A percentile compares a stretch with the other conserved stretches of the same genome.
These are phyloP conservation scores for Microhierax caerulescens DNA, from an alignment of 2,797 vertebrate species.

Conservation along the genomic window DNA sequence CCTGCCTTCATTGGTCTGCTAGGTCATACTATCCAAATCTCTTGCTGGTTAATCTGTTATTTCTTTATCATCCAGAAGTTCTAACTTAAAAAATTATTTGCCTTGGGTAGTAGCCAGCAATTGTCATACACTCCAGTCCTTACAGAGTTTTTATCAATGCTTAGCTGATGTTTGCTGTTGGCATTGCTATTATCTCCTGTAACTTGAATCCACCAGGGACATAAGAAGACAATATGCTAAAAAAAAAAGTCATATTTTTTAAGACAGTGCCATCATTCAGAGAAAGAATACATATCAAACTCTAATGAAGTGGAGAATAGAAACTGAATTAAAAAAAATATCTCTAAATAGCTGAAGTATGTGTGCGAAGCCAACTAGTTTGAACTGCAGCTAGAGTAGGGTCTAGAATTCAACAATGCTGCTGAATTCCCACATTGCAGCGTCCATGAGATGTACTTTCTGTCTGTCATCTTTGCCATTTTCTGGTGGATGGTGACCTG, in stretches of 20 bases:
- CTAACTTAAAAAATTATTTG: neutral
- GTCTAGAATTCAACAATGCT: neutral
- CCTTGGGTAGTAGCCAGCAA: neutral
- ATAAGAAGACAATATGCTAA: neutral
- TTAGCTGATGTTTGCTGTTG: neutral
- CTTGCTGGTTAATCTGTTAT: neutral
- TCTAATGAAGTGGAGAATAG: neutral
- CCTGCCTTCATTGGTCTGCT: neutral
- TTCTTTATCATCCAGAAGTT: neutral
- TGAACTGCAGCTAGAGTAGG: neutral
- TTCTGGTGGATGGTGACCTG: neutral
- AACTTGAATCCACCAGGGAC: neutral
- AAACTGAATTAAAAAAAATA: neutral
- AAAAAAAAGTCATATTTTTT: neutral
- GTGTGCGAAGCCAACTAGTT: neutral
- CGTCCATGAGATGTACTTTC: neutral
- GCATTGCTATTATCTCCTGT: neutral
- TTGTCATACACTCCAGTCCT: neutral
- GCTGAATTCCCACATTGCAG: neutral
- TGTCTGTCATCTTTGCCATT: neutral
- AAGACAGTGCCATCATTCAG: neutral
- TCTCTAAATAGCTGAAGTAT: neutral
- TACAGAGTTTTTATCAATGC: neutral
- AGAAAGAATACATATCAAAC: neutral
- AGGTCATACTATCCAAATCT: neutral